Evolutionary conservation across 2,888 invertebrate species (phyloP).

Genomic region (Chrysolina haemoptera): DNA sequence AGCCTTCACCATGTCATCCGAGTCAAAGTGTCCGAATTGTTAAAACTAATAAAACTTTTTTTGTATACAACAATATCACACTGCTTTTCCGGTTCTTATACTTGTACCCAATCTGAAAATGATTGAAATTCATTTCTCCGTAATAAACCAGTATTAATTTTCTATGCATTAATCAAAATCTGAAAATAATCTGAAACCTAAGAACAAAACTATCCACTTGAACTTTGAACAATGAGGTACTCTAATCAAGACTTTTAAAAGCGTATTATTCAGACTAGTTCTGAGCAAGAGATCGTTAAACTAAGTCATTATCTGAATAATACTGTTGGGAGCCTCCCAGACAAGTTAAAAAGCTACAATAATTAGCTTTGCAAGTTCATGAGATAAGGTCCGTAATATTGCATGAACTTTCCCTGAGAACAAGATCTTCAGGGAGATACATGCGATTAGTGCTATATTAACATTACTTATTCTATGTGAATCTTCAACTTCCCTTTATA

Average conservation of each 20-base stretch:
- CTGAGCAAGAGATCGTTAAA: slow-evolving; percentile 22
- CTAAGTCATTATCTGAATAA: slow-evolving; percentile 51
- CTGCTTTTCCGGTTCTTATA: neutral
- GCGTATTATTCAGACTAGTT: slow-evolving; percentile 4
- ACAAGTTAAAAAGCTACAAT: slow-evolving; percentile 56
- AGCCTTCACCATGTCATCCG: too few relatives aligned
- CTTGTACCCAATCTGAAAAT: neutral
- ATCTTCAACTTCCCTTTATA: slow-evolving; percentile 51
- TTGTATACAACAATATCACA: too few relatives aligned
- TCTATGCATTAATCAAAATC: too few relatives aligned
- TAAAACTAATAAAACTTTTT: too few relatives aligned
- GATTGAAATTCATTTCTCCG: too few relatives aligned
- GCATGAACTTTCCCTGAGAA: slow-evolving; percentile 61
- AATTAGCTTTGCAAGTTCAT: slow-evolving; percentile 58
- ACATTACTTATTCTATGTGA: slow-evolving; percentile 60
- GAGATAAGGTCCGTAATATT: slow-evolving; percentile 58
- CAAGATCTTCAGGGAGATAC: slow-evolving; percentile 59
- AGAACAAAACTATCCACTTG: too few relatives aligned
- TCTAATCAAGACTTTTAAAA: neutral
- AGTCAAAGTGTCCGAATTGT: too few relatives aligned
- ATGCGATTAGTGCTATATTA: slow-evolving; percentile 60
- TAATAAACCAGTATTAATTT: too few relatives aligned
- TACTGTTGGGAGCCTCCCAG: slow-evolving; percentile 47
- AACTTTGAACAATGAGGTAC: neutral
- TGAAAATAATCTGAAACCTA: neutral